phyloP scores from a whole-genome alignment of 2,113 vertebrate species.

The Acinonyx jubatus region DNA sequence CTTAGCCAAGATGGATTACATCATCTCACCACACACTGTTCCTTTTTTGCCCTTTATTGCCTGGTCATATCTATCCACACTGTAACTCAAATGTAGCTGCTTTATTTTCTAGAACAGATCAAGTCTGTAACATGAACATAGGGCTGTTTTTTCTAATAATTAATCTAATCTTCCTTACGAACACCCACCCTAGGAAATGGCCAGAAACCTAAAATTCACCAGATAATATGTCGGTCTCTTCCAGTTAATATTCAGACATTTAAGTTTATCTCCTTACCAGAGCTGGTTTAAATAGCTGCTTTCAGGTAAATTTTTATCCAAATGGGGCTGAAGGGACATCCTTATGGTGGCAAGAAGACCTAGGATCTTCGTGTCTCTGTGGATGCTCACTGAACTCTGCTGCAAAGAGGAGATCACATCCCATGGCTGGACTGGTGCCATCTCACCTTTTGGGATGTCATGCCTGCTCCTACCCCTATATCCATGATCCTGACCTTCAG shows the following conservation, averaged over 20 bases:
- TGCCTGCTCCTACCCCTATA: background rate
- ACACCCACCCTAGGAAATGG: background rate
- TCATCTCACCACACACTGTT: background rate
- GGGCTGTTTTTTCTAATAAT: background rate
- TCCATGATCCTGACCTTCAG: background rate
- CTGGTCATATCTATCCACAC: background rate
- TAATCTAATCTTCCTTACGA: background rate
- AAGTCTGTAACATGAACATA: background rate
- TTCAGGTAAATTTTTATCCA: background rate
- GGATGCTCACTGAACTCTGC: background rate
- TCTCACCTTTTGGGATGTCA: background rate
- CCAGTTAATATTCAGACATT: background rate
- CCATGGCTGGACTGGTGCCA: background rate
- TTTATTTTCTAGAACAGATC: background rate
- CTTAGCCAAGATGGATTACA: background rate
- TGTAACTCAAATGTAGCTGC: background rate
- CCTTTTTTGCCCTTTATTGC: background rate
- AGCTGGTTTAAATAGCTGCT: background rate
- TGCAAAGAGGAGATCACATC: background rate
- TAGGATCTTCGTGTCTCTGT: background rate
- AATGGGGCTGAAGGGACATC: background rate
- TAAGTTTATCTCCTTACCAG: background rate
- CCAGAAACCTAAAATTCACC: conserved; percentile 3
- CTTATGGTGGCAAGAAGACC: background rate
- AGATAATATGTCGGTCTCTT: conserved; percentile 1